Percentiles rank a stretch among this genome's conserved stretches.
Evolutionary conservation across 1,140 invertebrate genomes (phyloP).

Genomic region (Zaprionus camerounensis): DNA sequence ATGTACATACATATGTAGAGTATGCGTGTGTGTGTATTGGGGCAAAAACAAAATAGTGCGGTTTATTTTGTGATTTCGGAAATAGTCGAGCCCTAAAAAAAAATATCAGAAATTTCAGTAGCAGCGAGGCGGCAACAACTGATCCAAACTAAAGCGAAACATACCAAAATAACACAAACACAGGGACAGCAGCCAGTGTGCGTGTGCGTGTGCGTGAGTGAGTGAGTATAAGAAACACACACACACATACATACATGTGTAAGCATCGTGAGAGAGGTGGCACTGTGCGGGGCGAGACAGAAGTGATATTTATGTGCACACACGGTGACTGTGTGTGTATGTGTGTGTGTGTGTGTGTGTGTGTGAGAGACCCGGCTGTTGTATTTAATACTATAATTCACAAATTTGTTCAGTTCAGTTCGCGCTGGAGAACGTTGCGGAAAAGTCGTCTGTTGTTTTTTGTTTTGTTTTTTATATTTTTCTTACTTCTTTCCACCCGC

Average conservation of each 20-base stretch:
- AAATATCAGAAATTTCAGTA: constrained; percentile 26
- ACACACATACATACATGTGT: constrained; percentile 7
- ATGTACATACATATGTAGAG: background rate
- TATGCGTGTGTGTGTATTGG: background rate
- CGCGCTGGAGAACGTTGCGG: constrained; percentile 79
- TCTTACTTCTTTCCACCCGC: background rate
- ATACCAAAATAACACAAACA: constrained; percentile 63
- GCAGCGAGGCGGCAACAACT: constrained; percentile 10
- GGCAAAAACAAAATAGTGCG: background rate
- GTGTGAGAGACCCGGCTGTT: background rate
- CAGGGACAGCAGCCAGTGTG: constrained; percentile 22
- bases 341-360: background rate
- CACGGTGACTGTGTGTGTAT: background rate
- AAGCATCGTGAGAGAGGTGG: background rate
- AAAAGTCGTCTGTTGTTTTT: constrained; percentile 63
- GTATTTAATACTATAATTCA: constrained; percentile 77
- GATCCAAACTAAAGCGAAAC: constrained; percentile 22
- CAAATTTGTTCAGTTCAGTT: constrained; percentile 77
- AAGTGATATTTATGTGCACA: constrained; percentile 13
- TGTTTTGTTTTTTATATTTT: constrained; percentile 16
- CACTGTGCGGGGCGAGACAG: constrained; percentile 1
- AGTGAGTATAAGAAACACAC: constrained; percentile 39
- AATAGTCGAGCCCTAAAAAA: constrained; percentile 35
- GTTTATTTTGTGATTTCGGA: constrained; percentile 14
- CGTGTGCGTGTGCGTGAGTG: background rate